Percentiles rank a stretch among this genome's conserved stretches.
These are phyloP conservation scores for Phyllotreta cruciferae DNA, from an alignment of 2,888 invertebrate genomes.

Conservation along the genomic window DNA sequence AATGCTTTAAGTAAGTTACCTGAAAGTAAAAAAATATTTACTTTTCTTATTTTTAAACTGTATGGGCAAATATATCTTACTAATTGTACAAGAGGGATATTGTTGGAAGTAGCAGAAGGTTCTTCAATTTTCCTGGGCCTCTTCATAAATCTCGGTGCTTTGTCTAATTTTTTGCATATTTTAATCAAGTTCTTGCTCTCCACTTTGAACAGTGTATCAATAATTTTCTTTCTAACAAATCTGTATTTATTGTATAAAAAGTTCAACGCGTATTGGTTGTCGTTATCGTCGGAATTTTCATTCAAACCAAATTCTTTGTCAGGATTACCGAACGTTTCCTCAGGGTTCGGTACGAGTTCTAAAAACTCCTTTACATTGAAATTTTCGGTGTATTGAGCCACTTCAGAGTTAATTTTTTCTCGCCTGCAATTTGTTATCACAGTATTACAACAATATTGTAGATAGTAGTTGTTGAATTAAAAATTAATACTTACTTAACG, in stretches of 20 bases:
- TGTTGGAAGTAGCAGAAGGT: constrained; percentile 41
- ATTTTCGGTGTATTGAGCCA: constrained; percentile 44
- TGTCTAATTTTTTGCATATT: constrained; percentile 47
- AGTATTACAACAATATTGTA: background rate
- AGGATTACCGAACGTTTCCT: constrained; percentile 45
- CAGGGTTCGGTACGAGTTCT: constrained; percentile 50
- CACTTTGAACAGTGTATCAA: constrained; percentile 47
- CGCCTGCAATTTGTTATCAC: constrained; percentile 38
- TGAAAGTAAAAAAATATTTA: constrained; percentile 37
- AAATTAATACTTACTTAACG: constrained; percentile 47
- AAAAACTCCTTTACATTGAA: constrained; percentile 49
- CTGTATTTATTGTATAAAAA: constrained; percentile 51
- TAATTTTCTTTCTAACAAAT: constrained; percentile 48
- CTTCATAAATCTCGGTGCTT: constrained; percentile 42
- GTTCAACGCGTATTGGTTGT: constrained; percentile 45
- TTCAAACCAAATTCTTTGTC: constrained; percentile 43
- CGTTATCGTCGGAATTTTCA: constrained; percentile 41
- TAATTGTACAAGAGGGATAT: constrained; percentile 53
- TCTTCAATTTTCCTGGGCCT: constrained; percentile 33
- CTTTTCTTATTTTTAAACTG: background rate
- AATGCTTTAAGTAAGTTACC: constrained; percentile 54
- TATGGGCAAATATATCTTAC: constrained; percentile 40
- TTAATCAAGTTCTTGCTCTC: constrained; percentile 49
- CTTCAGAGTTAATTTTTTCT: constrained; percentile 44
- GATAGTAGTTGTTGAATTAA: background rate